Base-by-base conservation (phyloP, 2,888 invertebrate genomes). In the Apamea crenata region DNA sequence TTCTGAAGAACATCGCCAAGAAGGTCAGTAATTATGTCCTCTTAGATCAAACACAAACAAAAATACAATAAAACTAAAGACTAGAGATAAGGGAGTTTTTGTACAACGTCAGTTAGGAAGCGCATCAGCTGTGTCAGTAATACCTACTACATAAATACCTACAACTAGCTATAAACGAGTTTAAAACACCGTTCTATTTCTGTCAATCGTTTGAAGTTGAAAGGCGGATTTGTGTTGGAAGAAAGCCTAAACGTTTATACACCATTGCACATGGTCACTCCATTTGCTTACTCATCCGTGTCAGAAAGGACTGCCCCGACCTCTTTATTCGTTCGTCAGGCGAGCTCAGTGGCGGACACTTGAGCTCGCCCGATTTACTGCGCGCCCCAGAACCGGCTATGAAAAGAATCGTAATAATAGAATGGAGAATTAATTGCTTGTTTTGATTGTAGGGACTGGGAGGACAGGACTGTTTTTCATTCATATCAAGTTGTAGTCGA, bases 401-500 rank as follows among this genome's bases (percentile, higher is more conserved):
- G 59, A 81, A 85, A 80, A 77, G 66, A 81, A 81, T 73, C 65
- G 61, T 66, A 76, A 80, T 85, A 72, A 85, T 61, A 63, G 47
- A 72, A 84, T 61, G 40, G 74, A 44, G 63, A 85, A 77, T 85
- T 63, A 85, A 85, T 84, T 76, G 65, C 80, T 73, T 80, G 67
- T 80, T 80, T 72, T 78, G 71, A 73, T 65, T 72, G 68, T 68
- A 32, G 10, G 53, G 50, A 44, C 44, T 16, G 16, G 6, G 36
- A 82, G 44, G 12, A 16, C 56, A 70, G 32, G 32, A 50, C n/a
- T 61, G 12, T 71, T 53, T 66, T 40, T n/a, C 36, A 56, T 56
- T 80, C 44, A 16, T 53, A 12, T 14, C 18, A 8, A 18, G 18
- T 32, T 16, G 12, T 18, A 40, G 40, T 40, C 40, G 40, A 25